Evolutionary conservation across 2,797 vertebrate genomes (phyloP).

Genomic region (Lacerta agilis): DNA sequence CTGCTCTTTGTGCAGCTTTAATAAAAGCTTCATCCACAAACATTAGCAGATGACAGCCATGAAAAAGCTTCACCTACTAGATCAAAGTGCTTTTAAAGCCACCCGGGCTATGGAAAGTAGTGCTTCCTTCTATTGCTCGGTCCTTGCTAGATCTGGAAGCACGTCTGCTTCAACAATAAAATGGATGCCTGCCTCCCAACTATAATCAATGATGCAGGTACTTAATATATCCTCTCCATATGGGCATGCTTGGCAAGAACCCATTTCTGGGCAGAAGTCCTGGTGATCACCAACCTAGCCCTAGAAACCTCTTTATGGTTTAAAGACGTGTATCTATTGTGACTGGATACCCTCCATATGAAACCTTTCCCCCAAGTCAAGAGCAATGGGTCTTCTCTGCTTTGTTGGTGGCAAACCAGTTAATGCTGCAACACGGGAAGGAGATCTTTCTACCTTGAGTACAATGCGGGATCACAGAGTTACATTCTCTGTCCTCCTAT

Average conservation of each 20-base stretch:
- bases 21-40: not conserved
- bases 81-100: not conserved
- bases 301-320: not conserved
- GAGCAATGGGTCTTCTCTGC: not conserved
- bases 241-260: not conserved
- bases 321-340: not conserved
- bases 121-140: not conserved
- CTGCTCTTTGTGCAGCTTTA: not conserved
- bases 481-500: too few relatives aligned
- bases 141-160: not conserved
- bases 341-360: not conserved
- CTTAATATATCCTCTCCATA: not conserved
- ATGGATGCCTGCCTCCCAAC: not conserved
- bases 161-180: not conserved
- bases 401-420: not conserved
- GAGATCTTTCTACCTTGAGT: not conserved
- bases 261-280: not conserved
- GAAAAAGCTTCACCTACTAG: not conserved
- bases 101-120: not conserved
- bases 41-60: not conserved
- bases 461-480: too few relatives aligned
- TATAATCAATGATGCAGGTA: too few relatives aligned
- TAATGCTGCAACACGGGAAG: not conserved
- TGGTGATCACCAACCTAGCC: not conserved
- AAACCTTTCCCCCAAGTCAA: not conserved